Conservation (phyloP, 2,113 vertebrate species). For the Tenrec ecaudatus region DNA sequence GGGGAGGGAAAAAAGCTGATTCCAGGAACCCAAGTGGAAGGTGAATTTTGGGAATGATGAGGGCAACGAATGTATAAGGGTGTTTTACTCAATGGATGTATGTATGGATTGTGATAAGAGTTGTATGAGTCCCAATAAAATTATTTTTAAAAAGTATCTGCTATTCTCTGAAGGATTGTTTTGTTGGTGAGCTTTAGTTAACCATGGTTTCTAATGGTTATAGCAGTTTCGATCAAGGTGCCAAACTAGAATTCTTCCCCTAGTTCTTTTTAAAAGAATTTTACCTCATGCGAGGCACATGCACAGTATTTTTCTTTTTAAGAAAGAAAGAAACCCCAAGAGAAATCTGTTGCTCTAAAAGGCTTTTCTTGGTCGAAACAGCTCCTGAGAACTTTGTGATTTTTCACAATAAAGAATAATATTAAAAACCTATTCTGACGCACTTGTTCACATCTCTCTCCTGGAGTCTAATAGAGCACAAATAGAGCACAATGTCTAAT, state of each 20-base stretch:
- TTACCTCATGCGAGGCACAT: slow-evolving; percentile 64
- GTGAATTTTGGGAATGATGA: too few relatives aligned
- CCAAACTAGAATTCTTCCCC: slow-evolving; percentile 63
- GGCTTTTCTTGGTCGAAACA: slow-evolving; percentile 31
- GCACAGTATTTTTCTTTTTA: slow-evolving; percentile 63
- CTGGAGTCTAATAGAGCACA: slow-evolving; percentile 74
- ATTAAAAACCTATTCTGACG: slow-evolving; percentile 64
- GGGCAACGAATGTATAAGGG: too few relatives aligned
- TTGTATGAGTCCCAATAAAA: too few relatives aligned
- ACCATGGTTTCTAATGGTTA: not conserved
- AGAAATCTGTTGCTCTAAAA: slow-evolving; percentile 69
- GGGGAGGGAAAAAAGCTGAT: too few relatives aligned
- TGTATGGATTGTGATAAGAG: too few relatives aligned
- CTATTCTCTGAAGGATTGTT: slow-evolving; percentile 27
- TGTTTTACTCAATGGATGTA: too few relatives aligned
- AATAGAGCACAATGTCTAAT: slow-evolving; percentile 75
- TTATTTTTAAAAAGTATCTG: slow-evolving; percentile 35
- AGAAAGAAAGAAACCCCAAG: slow-evolving; percentile 29
- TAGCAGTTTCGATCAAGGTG: slow-evolving; percentile 33
- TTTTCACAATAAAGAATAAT: slow-evolving; percentile 59
- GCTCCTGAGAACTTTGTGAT: slow-evolving; percentile 36
- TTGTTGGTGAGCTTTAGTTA: not conserved
- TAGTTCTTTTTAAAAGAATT: slow-evolving; percentile 62
- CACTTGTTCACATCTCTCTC: slow-evolving; percentile 63
- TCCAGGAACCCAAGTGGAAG: too few relatives aligned